These are phyloP conservation scores for Sarcophaga subvicina DNA, from an alignment of 2,888 invertebrate genomes.

Conservation along the genomic window DNA sequence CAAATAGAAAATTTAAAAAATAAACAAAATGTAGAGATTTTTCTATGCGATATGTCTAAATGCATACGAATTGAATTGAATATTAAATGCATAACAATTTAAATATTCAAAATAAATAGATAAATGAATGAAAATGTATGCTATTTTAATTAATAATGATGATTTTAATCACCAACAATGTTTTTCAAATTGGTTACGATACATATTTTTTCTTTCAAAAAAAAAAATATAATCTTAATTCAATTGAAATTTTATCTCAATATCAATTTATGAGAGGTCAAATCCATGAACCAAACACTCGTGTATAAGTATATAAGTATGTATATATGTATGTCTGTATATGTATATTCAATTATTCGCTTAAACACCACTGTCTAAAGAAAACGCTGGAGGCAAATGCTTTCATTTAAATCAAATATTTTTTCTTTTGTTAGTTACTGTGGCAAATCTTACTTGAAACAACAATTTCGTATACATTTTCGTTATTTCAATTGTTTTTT, in stretches of 20 bases:
- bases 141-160: not conserved
- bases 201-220: slow-evolving; percentile 23
- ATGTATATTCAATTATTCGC: slow-evolving; percentile 15
- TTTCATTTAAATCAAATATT: not conserved
- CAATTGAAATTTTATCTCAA: slow-evolving; percentile 49
- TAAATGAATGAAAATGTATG: slow-evolving; percentile 11
- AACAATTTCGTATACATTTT: not conserved
- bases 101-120: slow-evolving; percentile 13
- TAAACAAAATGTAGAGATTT: not conserved
- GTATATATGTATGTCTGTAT: not conserved
- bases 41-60: not conserved
- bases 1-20: slow-evolving; percentile 24
- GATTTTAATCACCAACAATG: slow-evolving; percentile 1
- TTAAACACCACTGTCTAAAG: not conserved
- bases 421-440: not conserved
- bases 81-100: not conserved
- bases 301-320: no score
- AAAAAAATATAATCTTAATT: slow-evolving; percentile 30
- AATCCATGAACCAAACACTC: slow-evolving; percentile 35
- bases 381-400: not conserved
- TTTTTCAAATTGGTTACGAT: slow-evolving; percentile 16
- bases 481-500: no score
- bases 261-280: slow-evolving; percentile 56
- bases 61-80: not conserved
- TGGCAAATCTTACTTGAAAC: not conserved